A percentile compares a stretch with the other conserved stretches of the same genome.
phyloP scores from a whole-genome alignment of 2,888 invertebrate species.

The Syrphus vitripennis region DNA sequence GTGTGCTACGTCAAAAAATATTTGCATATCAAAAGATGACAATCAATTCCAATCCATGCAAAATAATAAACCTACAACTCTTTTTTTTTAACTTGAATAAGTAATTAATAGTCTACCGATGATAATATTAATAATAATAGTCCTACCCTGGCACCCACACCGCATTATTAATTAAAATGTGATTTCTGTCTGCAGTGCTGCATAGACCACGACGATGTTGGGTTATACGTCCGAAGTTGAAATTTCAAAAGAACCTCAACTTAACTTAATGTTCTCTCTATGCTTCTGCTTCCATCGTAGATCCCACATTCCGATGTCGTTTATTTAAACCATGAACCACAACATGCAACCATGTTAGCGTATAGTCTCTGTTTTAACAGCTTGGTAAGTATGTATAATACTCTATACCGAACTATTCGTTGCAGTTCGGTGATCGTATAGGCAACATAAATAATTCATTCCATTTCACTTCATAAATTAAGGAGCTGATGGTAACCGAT shows the following conservation, averaged over 20 bases:
- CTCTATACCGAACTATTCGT: neutral
- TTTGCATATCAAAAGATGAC: constrained; percentile 12
- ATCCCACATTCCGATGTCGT: neutral
- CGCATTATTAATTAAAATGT: constrained; percentile 2
- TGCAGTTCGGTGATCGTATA: neutral
- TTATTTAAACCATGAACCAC: neutral
- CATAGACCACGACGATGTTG: neutral
- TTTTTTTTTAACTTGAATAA: neutral
- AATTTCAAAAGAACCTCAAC: neutral
- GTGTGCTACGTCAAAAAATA: neutral
- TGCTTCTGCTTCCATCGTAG: neutral
- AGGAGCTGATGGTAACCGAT: neutral
- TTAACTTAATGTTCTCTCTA: neutral
- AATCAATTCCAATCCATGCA: neutral
- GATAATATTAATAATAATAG: neutral
- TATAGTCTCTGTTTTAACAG: constrained; percentile 2
- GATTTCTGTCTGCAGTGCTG: constrained; percentile 1
- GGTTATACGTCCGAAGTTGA: neutral
- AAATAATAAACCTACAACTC: neutral
- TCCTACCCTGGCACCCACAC: neutral
- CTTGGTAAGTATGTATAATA: neutral
- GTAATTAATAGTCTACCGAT: neutral
- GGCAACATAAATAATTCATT: constrained; percentile 9
- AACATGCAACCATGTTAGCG: neutral
- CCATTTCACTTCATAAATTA: constrained; percentile 17